Evolutionary conservation across 2,888 invertebrate species (phyloP).

Genomic region (Synanthedon tipuliformis): DNA sequence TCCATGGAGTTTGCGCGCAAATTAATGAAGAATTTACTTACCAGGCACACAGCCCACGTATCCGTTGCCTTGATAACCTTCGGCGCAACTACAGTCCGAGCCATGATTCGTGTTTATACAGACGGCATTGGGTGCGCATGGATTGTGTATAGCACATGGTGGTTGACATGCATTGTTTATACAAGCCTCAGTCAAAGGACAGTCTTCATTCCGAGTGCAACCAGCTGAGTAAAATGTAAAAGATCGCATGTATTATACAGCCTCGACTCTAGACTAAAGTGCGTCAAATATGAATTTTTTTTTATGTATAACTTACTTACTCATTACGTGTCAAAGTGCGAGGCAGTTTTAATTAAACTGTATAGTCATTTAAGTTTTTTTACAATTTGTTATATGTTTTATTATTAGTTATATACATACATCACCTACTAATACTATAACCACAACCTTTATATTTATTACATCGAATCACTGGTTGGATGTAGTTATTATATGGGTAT

Average conservation of each 20-base stretch:
- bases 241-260: conserved; percentile 9
- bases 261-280: not conserved
- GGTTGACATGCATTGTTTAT: conserved; percentile 86
- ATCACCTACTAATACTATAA: too few relatives aligned
- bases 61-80: conserved; percentile 89
- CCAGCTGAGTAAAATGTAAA: conserved; percentile 74
- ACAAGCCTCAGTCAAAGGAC: conserved; percentile 87
- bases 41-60: conserved; percentile 84
- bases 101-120: conserved; percentile 91
- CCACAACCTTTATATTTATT: too few relatives aligned
- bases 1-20: too few relatives aligned
- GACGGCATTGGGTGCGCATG: conserved; percentile 84
- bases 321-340: too few relatives aligned
- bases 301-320: too few relatives aligned
- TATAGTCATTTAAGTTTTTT: too few relatives aligned
- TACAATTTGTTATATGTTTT: too few relatives aligned
- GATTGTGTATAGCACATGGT: conserved; percentile 87
- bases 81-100: conserved; percentile 86
- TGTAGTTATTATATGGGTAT: too few relatives aligned
- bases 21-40: conserved; percentile 33
- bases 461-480: too few relatives aligned
- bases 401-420: too few relatives aligned
- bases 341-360: too few relatives aligned
- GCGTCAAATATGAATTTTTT: too few relatives aligned
- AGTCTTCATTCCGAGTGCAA: conserved; percentile 89